Evolutionary conservation across 2,888 invertebrate species (phyloP), one percentile per base, ranked within the genome.

Genomic region (Erebia ligea): DNA sequence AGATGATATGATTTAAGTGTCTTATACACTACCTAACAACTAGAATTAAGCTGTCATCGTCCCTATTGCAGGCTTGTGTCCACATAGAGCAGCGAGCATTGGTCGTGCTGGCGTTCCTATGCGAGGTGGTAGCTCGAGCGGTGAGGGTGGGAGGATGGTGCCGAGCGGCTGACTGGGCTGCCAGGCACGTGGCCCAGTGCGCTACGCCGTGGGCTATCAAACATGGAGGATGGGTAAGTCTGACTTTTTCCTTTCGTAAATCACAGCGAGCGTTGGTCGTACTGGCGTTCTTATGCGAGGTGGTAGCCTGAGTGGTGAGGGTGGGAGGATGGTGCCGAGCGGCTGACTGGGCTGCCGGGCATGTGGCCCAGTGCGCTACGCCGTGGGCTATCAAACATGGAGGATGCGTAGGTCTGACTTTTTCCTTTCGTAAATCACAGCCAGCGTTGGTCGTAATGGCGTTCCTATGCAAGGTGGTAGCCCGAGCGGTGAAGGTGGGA

Each of bases 221-320:
- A 70, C 93, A 94, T 78, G 95, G 95, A 0, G 95, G 95, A 77
- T 95, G 95, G 95, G 95, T 94, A 76, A 87, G 90, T 72, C 11
- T 10, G 19, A 15, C 15, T 5, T n/a, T n/a, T n/a, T n/a, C n/a
- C n/a, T n/a, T n/a, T n/a, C n/a, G n/a, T n/a, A n/a, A n/a, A n/a
- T n/a, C n/a, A n/a, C 94, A 95, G 73, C 83, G 94, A 17, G 94
- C 95, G 0, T 78, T 95, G 48, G 91, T 94, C 0, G 90, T 95
- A 61, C 86, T 95, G 54, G 94, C 94, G 69, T 95, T 95, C 76
- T 89, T 95, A 3, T 93, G 94, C 59, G 95, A 95, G 78, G 90
- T 95, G 13, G 94, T 94, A 68, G 91, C 94, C 0, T 85, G 94
- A 42, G 94, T 89, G 40, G 93, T 86, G 71, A 85, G 84, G 50